Evolutionary conservation across 2,888 invertebrate species (phyloP).

Genomic region (Microchrysa polita): DNA sequence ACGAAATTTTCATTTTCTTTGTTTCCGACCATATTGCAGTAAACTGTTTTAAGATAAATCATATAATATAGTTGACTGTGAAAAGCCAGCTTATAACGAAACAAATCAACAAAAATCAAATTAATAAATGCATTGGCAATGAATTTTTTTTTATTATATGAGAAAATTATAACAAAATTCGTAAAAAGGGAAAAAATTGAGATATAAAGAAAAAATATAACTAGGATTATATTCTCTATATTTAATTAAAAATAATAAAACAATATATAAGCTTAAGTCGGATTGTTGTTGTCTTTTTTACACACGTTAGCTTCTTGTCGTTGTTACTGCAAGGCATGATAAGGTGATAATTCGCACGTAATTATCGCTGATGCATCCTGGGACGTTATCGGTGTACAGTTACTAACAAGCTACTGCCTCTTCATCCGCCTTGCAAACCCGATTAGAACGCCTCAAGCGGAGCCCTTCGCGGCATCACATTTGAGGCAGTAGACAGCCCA

Average conservation of each 20-base stretch:
- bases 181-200: slow-evolving; percentile 28
- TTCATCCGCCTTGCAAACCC: too few species aligned
- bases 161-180: slow-evolving; percentile 33
- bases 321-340: too few species aligned
- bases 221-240: slow-evolving; percentile 44
- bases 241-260: slow-evolving; percentile 38
- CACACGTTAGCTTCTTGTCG: too few species aligned
- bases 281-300: too few species aligned
- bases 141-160: slow-evolving; percentile 25
- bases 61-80: slow-evolving; percentile 34
- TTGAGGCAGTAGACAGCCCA: too few species aligned
- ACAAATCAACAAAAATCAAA: background rate
- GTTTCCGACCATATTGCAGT: slow-evolving; percentile 32
- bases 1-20: slow-evolving; percentile 34
- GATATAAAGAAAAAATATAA: slow-evolving; percentile 31
- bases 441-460: too few species aligned
- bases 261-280: slow-evolving; percentile 37
- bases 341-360: too few species aligned
- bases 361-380: too few species aligned
- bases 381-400: too few species aligned
- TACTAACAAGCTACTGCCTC: too few species aligned
- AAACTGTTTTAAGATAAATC: background rate
- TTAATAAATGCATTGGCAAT: slow-evolving; percentile 23
- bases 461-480: too few species aligned
- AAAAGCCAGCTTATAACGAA: slow-evolving; percentile 23